These are phyloP conservation scores for Galeruca laticollis DNA, from an alignment of 2,888 invertebrate species.

Conservation along the genomic window DNA sequence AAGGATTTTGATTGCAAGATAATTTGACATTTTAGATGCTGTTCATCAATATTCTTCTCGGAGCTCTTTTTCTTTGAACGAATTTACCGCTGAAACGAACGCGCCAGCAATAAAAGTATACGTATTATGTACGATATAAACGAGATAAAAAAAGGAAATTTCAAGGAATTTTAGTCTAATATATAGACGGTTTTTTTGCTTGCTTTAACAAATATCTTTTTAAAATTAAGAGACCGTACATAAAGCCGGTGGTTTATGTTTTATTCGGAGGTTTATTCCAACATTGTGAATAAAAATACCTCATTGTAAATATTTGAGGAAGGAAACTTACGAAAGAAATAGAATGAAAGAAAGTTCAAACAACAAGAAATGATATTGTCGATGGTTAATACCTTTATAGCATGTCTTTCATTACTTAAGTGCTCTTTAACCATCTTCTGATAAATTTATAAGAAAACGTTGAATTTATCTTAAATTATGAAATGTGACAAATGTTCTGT, in stretches of 20 bases:
- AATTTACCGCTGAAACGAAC: constrained; percentile 38
- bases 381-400: background rate
- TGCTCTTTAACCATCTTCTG: background rate
- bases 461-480: too few species aligned
- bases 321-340: background rate
- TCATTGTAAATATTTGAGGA: background rate
- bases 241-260: background rate
- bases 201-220: constrained; percentile 12
- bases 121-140: constrained; percentile 21
- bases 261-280: background rate
- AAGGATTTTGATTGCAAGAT: constrained; percentile 60
- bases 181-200: constrained; percentile 1
- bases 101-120: constrained; percentile 37
- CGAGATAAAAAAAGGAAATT: constrained; percentile 18
- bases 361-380: background rate
- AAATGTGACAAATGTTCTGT: too few species aligned
- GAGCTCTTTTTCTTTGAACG: constrained; percentile 50
- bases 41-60: constrained; percentile 59
- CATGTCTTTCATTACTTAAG: background rate
- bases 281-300: background rate
- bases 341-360: background rate
- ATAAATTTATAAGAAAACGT: too few species aligned
- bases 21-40: constrained; percentile 57
- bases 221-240: background rate
- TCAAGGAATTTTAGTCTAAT: constrained; percentile 1